These are phyloP conservation scores for Mechanitis mazaeus DNA, from an alignment of 2,888 invertebrate genomes.

Conservation along the genomic window DNA sequence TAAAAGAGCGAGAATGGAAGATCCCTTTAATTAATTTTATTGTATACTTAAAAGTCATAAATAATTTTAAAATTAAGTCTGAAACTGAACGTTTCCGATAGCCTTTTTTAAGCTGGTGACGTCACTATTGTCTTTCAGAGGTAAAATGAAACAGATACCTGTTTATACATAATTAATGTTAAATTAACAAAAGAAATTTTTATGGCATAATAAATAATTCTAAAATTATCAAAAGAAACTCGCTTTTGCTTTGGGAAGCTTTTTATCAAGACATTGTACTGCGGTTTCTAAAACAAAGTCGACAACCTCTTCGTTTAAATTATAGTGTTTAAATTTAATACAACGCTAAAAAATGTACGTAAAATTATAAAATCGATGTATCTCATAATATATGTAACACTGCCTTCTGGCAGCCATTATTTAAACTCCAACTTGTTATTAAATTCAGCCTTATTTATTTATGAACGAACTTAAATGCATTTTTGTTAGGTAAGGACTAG, in stretches of 20 bases:
- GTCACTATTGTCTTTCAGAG: conserved; percentile 7
- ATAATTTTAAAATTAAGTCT: background rate
- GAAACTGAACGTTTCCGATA: conserved; percentile 8
- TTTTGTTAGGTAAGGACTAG: background rate
- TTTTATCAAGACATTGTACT: conserved; percentile 33
- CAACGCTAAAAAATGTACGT: conserved; percentile 69
- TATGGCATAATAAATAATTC: background rate
- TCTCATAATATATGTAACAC: conserved; percentile 65
- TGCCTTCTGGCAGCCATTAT: conserved; percentile 74
- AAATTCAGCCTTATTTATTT: conserved; percentile 74
- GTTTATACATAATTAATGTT: conserved; percentile 7
- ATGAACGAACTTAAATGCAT: conserved; percentile 41
- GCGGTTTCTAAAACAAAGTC: conserved; percentile 46
- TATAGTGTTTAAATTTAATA: conserved; percentile 74
- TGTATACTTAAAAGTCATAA: too few relatives aligned
- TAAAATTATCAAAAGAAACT: conserved; percentile 15
- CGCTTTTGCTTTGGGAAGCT: conserved; percentile 8
- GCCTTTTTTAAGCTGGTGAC: conserved; percentile 1
- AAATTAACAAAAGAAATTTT: conserved; percentile 5
- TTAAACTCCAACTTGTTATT: conserved; percentile 69
- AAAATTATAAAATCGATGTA: conserved; percentile 65
- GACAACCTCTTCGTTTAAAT: conserved; percentile 45
- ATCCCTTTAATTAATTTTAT: too few relatives aligned
- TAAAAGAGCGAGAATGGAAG: too few relatives aligned
- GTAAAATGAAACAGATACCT: conserved; percentile 13